Evolutionary conservation across 2,113 vertebrate genomes (phyloP).

Genomic region (Chionis minor): DNA sequence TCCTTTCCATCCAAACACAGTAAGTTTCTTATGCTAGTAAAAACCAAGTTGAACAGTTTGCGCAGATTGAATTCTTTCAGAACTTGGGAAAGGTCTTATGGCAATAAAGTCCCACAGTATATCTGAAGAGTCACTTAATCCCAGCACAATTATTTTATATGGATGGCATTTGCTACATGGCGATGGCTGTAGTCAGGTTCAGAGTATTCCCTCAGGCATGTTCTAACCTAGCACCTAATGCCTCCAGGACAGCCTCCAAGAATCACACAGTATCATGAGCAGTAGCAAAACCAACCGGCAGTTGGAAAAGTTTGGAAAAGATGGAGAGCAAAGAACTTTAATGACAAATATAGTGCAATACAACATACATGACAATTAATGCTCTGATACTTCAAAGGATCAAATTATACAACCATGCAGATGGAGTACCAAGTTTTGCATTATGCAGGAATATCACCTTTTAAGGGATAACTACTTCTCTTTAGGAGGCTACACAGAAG

Average conservation of each 20-base stretch:
- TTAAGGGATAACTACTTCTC: not conserved
- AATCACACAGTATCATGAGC: accelerated
- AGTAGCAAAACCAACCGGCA: not conserved
- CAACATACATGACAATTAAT: not conserved
- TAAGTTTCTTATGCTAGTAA: not conserved
- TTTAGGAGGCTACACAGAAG: not conserved
- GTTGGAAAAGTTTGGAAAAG: not conserved
- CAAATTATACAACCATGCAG: not conserved
- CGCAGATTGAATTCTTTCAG: not conserved
- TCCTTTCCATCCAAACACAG: not conserved
- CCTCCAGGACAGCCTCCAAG: not conserved
- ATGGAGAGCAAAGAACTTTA: not conserved
- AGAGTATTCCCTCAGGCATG: not conserved
- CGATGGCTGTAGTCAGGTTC: not conserved
- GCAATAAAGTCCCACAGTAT: not conserved
- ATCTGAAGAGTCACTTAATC: not conserved
- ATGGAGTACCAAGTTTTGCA: not conserved
- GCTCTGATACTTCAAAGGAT: not conserved
- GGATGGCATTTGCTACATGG: not conserved
- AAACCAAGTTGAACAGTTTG: not conserved
- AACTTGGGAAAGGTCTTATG: not conserved
- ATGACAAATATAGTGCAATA: not conserved
- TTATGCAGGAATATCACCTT: not conserved
- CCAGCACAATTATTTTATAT: not conserved
- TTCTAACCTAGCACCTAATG: not conserved